Evolutionary conservation across 2,797 vertebrate genomes (phyloP), one percentile per base, ranked within the genome.

Genomic region (Rhadinocentrus ornatus): DNA sequence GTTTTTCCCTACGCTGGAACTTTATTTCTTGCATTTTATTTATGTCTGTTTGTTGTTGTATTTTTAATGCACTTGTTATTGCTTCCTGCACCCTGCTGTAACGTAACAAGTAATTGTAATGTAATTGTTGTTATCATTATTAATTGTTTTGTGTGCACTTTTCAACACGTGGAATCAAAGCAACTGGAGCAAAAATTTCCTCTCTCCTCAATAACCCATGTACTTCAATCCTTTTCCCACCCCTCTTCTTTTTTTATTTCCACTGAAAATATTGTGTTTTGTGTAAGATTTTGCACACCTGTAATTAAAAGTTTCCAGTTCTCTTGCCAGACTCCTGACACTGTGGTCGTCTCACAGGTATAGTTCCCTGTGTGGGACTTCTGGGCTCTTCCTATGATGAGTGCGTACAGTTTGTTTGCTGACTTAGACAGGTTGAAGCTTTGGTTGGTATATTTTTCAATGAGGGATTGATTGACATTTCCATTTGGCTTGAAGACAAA

Each of bases 281-380:
- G 1, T 37, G 2, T 15, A 8, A 44, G 34, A 62, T 57, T 61
- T 27, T 15, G 15, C 84, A 22, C 26, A 91, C 91, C 91, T 78
- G 37, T 82, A 22, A 91, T 71, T 20, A 81, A 11, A 5, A 92
- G 85, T 24, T 86, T 56, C 87, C 78, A 89, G 0, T 7, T 29
- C 2, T 55, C 0, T 1, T 26, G 12, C 6, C 0, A 6, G 1
- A 2, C 0, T 61, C 77, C 82, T 0, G 0, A 0, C 0, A 0
- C 0, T 0, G 13, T 55, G 0, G 0, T 2, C 1, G 4, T 35
- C 2, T 31, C 46, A 67, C 91, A 92, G 18, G 77, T 86, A 67
- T 90, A 92, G 80, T 84, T 91, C 50, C 89, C 91, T 3, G 46
- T 16, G 15, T 91, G 81, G 32, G 0, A 52, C 10, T 0, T 18